Evolutionary conservation across 1,140 invertebrate species (phyloP), one percentile per base, ranked within the genome.

Genomic region (Leptinotarsa lineolata): DNA sequence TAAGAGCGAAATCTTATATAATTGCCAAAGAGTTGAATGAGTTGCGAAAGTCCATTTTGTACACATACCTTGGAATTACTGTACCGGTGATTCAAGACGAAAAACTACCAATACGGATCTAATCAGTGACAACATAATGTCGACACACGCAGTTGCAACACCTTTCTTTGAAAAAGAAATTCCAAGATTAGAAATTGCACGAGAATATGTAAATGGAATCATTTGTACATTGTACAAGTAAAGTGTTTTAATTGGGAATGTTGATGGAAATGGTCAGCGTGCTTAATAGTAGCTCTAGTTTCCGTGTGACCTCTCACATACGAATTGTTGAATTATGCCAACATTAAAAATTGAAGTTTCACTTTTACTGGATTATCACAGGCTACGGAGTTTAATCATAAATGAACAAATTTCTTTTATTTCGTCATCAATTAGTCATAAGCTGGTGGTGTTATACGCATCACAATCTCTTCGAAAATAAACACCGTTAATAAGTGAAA

Each of bases 101-200:
- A 24, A 63, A 22, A 20, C 4, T 6, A 20, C 20, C 12, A 21
- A 63, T 20, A 63, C 22, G 60, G 18, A 21, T 63, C 20, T 59
- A 59, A n/a, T 59, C 60, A 63, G 18, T 24, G 21, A 20, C 18
- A 63, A 20, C 18, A 24, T 20, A 16, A 63, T 63, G 60, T 63
- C 60, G 60, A 22, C 60, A 63, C 20, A 54, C 6, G 15, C 20
- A 63, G 6, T 21, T 24, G 20, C 18, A 63, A 63, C 60, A 63
- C 60, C 60, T 63, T 63, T 63, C 72, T 68, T 72, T 61, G 63
- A 64, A 72, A 68, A 30, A 64, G 64, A 46, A 67, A 67, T 72
- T 67, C 45, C 60, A 67, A 68, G 59, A 67, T 67, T 48, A 21
- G 30, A 44, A 54, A 68, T 12, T 67, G 46, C 67, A 66, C 67